phyloP scores from a whole-genome alignment of 1,140 invertebrate genomes.

The Zaprionus ornatus region DNA sequence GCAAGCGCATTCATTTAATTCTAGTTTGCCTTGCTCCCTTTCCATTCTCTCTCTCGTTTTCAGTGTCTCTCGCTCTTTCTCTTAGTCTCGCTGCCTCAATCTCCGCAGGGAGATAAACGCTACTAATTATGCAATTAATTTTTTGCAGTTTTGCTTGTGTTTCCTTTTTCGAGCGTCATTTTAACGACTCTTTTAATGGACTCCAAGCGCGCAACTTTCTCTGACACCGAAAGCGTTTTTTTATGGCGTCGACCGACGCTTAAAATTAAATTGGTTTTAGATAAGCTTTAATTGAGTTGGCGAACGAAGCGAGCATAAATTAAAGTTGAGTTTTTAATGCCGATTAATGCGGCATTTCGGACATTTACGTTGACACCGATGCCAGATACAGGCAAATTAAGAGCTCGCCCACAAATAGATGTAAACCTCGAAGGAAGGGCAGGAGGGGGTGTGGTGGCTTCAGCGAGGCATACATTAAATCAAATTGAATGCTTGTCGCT shows the following conservation, averaged over 20 bases:
- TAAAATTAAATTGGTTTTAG: conserved; percentile 75
- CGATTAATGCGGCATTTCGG: not conserved
- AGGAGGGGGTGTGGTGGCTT: not conserved
- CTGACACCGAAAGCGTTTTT: conserved; percentile 31
- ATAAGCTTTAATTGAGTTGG: conserved; percentile 64
- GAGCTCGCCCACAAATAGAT: not conserved
- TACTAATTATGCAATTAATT: conserved; percentile 76
- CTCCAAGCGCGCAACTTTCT: conserved; percentile 32
- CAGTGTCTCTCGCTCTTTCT: not conserved
- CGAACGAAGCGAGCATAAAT: conserved; percentile 6
- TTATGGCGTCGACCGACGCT: conserved; percentile 53
- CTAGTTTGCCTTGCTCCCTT: not conserved
- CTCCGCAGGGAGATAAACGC: conserved; percentile 16
- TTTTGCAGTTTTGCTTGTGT: conserved; percentile 22
- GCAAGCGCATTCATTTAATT: not conserved
- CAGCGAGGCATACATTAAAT: conserved; percentile 2
- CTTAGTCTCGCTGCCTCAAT: not conserved
- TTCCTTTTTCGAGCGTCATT: conserved; percentile 21
- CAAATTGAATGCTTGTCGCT: conserved; percentile 31
- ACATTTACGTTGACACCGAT: not conserved
- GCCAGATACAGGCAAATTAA: not conserved
- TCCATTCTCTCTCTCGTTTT: not conserved
- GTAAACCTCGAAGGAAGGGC: not conserved
- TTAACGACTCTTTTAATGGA: conserved; percentile 64
- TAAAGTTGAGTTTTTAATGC: conserved; percentile 12